A percentile compares a stretch with the other conserved stretches of the same genome.
Evolutionary conservation across 2,888 invertebrate species (phyloP).

Genomic region (Diachrysia chrysitis): DNA sequence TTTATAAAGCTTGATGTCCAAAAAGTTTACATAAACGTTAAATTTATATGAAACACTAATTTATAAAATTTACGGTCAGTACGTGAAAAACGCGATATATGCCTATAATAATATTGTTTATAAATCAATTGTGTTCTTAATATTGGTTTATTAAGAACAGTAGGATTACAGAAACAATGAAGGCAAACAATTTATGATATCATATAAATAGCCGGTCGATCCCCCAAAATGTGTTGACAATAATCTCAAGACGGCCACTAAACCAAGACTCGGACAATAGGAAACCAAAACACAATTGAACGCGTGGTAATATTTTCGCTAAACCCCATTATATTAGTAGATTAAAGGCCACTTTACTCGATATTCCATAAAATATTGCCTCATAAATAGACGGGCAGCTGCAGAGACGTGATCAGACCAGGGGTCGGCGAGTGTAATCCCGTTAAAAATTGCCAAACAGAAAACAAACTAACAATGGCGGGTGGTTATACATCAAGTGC

Average conservation of each 20-base stretch:
- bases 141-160: neutral
- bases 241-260: slow-evolving; percentile 70
- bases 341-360: slow-evolving; percentile 88
- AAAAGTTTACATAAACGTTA: too few relatives aligned
- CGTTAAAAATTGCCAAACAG: slow-evolving; percentile 88
- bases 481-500: slow-evolving; percentile 82
- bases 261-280: slow-evolving; percentile 73
- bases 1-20: neutral
- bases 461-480: slow-evolving; percentile 85
- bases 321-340: slow-evolving; percentile 87
- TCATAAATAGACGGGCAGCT: slow-evolving; percentile 85
- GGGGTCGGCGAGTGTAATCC: slow-evolving; percentile 79
- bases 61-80: neutral
- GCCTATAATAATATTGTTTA: too few relatives aligned
- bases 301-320: slow-evolving; percentile 70
- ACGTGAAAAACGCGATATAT: neutral
- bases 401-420: slow-evolving; percentile 85
- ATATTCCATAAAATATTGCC: slow-evolving; percentile 89
- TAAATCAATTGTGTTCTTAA: neutral
- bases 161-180: slow-evolving; percentile 1
- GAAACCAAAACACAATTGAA: slow-evolving; percentile 81
- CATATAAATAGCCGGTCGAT: slow-evolving; percentile 43
- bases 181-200: slow-evolving; percentile 27
- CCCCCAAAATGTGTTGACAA: slow-evolving; percentile 57
- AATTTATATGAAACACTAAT: neutral